Base-by-base conservation (phyloP, 1,140 invertebrate species). In the Andrena cerasifolii region DNA sequence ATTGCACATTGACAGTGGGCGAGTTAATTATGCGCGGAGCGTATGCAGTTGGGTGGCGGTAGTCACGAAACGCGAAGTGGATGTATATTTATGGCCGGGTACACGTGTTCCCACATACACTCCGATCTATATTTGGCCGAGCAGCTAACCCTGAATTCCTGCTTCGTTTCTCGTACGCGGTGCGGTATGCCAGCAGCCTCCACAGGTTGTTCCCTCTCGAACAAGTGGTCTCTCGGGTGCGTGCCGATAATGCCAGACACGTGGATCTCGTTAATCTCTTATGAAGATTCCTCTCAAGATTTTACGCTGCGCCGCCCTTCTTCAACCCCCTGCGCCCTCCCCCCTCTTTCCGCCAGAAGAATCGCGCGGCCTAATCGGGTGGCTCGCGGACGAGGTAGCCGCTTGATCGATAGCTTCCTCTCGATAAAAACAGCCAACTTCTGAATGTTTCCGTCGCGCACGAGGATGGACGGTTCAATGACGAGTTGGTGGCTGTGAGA, bases 181-280 rank as follows among this genome's bases (percentile, higher is more conserved):
- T 77, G 66, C 79, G 82, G 81, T 83, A 83, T 82, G 82, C 70
- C 82, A 83, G 80, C 82, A 83, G 80, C 81, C 59, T 84, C 82
- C 65, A 84, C 82, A 84, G 82, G 82, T 84, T 84, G 82, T 81
- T 79, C 70, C 16, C 59, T 26, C 77, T 79, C 76, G 82, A 84
- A 84, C 82, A 84, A 84, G 82, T 84, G 82, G 82, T 82, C 80
- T 82, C 67, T 82, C 67, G 80, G 80, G 63, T 84, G 82, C 82
- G 82, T 84, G 82, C 82, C 82, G 82, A 84, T 84, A 84, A 84
- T 84, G 79, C 82, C 82, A 47, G 76, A 83, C 82, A 78, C 82
- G 80, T 83, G 82, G 80, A 68, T 82, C 74, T 83, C 80, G 79
- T 82, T 82, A 82, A 83, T 82, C 75, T 68, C 56, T 10, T 8